Evolutionary conservation across 1,140 invertebrate species (phyloP).

Genomic region (Latrodectus geometricus): DNA sequence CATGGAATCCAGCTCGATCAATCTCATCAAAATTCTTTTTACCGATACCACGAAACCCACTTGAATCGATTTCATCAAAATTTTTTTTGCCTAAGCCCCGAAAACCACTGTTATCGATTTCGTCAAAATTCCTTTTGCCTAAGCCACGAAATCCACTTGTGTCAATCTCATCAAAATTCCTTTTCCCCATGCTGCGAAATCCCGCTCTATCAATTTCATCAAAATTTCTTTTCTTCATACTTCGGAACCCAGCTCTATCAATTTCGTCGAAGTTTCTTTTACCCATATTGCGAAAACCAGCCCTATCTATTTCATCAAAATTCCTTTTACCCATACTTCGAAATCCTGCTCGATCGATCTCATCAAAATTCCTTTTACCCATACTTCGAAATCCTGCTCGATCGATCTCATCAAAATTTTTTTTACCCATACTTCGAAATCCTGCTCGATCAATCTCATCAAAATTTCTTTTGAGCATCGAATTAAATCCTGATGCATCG

Average conservation of each 20-base stretch:
- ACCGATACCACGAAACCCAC: not conserved
- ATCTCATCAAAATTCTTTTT: not conserved
- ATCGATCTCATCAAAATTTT: slow-evolving; percentile 76
- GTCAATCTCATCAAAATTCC: slow-evolving; percentile 76
- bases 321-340: slow-evolving; percentile 70
- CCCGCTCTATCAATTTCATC: slow-evolving; percentile 75
- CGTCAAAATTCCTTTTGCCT: slow-evolving; percentile 73
- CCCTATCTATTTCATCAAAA: slow-evolving; percentile 71
- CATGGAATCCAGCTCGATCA: slow-evolving; percentile 67
- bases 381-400: slow-evolving; percentile 73
- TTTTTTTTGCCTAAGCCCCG: slow-evolving; percentile 71
- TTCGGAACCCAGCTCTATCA: slow-evolving; percentile 68
- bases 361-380: slow-evolving; percentile 74
- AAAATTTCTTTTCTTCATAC: slow-evolving; percentile 72
- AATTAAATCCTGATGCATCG: slow-evolving; percentile 73
- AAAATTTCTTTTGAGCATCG: slow-evolving; percentile 76
- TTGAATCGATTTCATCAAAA: slow-evolving; percentile 72
- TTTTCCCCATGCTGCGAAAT: slow-evolving; percentile 73
- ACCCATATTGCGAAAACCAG: slow-evolving; percentile 73
- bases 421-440: slow-evolving; percentile 68
- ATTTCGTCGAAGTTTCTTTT: slow-evolving; percentile 72
- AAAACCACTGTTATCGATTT: slow-evolving; percentile 72
- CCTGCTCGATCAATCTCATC: slow-evolving; percentile 68
- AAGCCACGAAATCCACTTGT: slow-evolving; percentile 70
- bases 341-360: slow-evolving; percentile 75